Conservation (phyloP, 1,140 invertebrate genomes). For the Teleogryllus occipitalis region DNA sequence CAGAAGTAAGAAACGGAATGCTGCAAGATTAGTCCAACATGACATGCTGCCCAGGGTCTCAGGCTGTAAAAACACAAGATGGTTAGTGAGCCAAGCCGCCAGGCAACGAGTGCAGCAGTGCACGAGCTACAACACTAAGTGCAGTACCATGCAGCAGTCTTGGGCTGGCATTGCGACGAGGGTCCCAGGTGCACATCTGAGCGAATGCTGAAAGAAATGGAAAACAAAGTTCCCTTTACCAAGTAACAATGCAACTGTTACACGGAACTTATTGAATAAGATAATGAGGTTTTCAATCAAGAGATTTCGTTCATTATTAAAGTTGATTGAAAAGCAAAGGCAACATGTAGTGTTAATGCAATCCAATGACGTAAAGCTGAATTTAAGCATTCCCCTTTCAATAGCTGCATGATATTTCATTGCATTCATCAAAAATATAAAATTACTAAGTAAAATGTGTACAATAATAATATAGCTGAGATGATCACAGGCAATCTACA, state of each 20-base stretch:
- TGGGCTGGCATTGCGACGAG: conserved; percentile 24
- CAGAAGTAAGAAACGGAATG: conserved; percentile 7
- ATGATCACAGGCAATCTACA: too few relatives aligned
- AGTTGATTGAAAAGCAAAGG: too few relatives aligned
- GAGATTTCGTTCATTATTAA: too few relatives aligned
- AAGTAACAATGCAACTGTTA: conserved; percentile 9
- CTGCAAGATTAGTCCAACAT: conserved; percentile 13
- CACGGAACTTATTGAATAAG: too few relatives aligned
- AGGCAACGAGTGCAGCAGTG: conserved; percentile 7
- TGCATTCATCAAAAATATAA: too few relatives aligned
- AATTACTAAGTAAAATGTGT: too few relatives aligned
- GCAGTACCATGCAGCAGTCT: conserved; percentile 25
- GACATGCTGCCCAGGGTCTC: conserved; percentile 19
- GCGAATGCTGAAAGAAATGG: conserved; percentile 29
- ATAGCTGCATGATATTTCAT: too few relatives aligned
- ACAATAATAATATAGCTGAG: too few relatives aligned
- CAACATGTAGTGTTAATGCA: too few relatives aligned
- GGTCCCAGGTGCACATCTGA: conserved; percentile 31
- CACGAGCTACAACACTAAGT: conserved; percentile 15
- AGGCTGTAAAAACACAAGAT: conserved; percentile 19
- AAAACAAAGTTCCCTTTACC: conserved; percentile 24
- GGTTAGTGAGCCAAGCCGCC: conserved; percentile 12
- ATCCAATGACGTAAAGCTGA: too few relatives aligned
- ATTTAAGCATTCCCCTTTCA: too few relatives aligned
- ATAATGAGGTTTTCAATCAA: too few relatives aligned